Base-by-base conservation (phyloP, 1,140 invertebrate genomes). In the Nylanderia fulva region DNA sequence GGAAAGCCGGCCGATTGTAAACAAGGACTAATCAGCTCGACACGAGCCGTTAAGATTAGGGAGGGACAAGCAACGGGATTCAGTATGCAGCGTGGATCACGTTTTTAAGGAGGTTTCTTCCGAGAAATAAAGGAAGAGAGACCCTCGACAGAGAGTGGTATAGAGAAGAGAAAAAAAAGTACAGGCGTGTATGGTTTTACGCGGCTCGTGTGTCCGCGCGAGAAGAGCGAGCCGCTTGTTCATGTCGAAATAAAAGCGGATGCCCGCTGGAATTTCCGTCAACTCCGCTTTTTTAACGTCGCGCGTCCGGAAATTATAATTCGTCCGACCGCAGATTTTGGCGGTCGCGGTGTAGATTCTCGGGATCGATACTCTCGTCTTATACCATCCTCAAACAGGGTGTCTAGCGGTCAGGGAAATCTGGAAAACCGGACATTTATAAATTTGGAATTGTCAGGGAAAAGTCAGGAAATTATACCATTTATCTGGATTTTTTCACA, bases 41-140 rank as follows among this genome's bases (percentile, higher is more conserved):
- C 92, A 93, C 86, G 88, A 90, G 88, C 87, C 91, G 91, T 93
- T 93, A 92, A 93, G 92, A 92, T 93, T 93, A 93, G 89, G 85
- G 54, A 86, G 71, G 85, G 84, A 75, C 79, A n/a, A 84, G 61
- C 69, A 82, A 88, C 61, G 84, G 84, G 85, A 84, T 66, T 82
- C 80, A 58, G 83, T 85, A 88, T 88, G 85, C 86, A 66, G 58
- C 74, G 79, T 71, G 86, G 79, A 85, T 90, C 86, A 79, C 74
- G 61, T 84, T 89, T 85, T 82, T 86, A 58, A 85, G 74, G 76
- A 82, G 83, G 56, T 84, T 58, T 85, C 85, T 89, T 85, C 86
- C 79, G 48, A 88, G 88, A 87, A 90, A 52, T 58, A 69, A 79
- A 85, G 79, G 66, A 80, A 74, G 66, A 61, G 18, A 68, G 74